phyloP scores from a whole-genome alignment of 2,888 invertebrate genomes.

The Drosophila birchii region DNA sequence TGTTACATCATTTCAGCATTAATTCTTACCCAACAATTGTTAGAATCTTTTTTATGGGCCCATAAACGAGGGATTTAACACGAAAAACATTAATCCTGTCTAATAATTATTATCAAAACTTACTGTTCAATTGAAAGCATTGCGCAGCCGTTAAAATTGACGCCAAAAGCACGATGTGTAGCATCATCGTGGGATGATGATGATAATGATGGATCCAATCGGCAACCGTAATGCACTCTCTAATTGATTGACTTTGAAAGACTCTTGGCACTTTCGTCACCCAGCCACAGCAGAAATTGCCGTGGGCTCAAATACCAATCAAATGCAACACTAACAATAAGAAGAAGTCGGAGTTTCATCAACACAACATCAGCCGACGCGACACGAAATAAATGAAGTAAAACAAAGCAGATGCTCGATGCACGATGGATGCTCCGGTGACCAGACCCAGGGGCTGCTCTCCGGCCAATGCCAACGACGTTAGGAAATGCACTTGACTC shows the following conservation, averaged over 20 bases:
- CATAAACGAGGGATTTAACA: constrained; percentile 26
- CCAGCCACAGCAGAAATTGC: constrained; percentile 35
- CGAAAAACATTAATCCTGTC: constrained; percentile 11
- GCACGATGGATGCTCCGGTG: constrained; percentile 23
- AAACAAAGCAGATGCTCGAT: constrained; percentile 38
- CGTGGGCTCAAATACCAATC: constrained; percentile 46
- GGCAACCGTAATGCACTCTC: constrained; percentile 34
- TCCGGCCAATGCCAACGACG: constrained; percentile 66
- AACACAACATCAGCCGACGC: constrained; percentile 41
- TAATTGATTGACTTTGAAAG: constrained; percentile 41
- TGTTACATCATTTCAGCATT: constrained; percentile 2
- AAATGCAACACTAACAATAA: constrained; percentile 42
- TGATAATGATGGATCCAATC: constrained; percentile 21
- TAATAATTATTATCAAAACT: constrained; percentile 41
- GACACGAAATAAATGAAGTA: constrained; percentile 40
- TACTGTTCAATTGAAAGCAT: constrained; percentile 78
- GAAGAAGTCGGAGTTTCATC: constrained; percentile 54
- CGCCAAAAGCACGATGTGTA: constrained; percentile 45
- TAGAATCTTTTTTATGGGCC: constrained; percentile 18
- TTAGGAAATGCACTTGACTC: constrained; percentile 64
- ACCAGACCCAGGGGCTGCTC: constrained; percentile 43
- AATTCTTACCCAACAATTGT: neutral
- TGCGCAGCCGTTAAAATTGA: constrained; percentile 45
- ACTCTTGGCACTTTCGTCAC: constrained; percentile 63
- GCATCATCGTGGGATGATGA: constrained; percentile 41